Evolutionary conservation across 2,113 vertebrate genomes (phyloP).

Genomic region (Puffinus mauretanicus): DNA sequence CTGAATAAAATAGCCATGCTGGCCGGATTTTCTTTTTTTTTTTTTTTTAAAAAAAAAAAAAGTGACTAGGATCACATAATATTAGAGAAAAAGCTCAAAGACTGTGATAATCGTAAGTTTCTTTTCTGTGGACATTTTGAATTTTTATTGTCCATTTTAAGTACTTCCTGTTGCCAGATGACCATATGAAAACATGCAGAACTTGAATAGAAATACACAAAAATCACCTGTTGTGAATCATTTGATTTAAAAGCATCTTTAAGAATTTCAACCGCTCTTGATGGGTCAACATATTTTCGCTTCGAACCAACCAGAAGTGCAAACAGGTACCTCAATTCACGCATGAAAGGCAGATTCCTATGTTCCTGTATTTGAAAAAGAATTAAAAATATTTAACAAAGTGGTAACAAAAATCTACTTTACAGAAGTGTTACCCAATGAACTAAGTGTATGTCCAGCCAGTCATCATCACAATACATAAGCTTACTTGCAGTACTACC

Average conservation of each 20-base stretch:
- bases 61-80: neutral
- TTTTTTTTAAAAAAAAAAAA: neutral
- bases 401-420: neutral
- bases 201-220: neutral
- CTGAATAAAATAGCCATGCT: neutral
- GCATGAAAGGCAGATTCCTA: slow-evolving; percentile 97
- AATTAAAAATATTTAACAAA: neutral
- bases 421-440: neutral
- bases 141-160: neutral
- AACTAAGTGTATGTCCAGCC: neutral
- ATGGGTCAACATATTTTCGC: slow-evolving; percentile 97
- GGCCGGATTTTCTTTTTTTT: neutral
- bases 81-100: neutral
- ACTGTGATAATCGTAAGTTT: neutral
- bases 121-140: neutral
- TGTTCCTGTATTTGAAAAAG: slow-evolving; percentile 81
- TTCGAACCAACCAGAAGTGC: slow-evolving; percentile 96
- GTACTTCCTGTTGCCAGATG: neutral
- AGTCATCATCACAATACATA: neutral
- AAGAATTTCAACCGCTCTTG: slow-evolving; percentile 95
- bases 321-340: slow-evolving; percentile 92
- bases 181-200: neutral
- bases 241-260: slow-evolving; percentile 98
- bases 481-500: neutral
- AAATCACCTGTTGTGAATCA: slow-evolving; percentile 93